A percentile compares a stretch with the other conserved stretches of the same genome.
These are phyloP conservation scores for Psittacus erithacus DNA, from an alignment of 2,113 vertebrate species.

Conservation along the genomic window DNA sequence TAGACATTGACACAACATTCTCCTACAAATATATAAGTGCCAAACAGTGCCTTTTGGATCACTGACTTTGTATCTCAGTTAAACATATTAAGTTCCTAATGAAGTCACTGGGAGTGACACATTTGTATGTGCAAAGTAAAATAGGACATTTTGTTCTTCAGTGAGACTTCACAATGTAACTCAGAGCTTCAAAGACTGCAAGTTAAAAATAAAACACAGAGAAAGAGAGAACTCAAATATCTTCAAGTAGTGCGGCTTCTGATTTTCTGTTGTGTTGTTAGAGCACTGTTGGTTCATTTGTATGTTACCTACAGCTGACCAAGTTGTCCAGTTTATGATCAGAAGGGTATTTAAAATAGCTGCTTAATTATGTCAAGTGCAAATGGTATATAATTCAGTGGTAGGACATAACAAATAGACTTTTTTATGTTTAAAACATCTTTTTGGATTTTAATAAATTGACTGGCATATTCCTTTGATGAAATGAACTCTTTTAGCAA, in stretches of 20 bases:
- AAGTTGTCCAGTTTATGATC: neutral
- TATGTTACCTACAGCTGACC: neutral
- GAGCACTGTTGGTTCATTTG: neutral
- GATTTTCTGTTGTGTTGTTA: neutral
- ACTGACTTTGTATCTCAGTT: neutral
- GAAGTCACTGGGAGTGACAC: neutral
- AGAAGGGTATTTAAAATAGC: neutral
- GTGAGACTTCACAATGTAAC: neutral
- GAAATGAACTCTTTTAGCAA: neutral
- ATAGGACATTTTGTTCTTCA: neutral
- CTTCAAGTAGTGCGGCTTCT: neutral
- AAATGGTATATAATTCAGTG: neutral
- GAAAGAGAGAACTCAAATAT: neutral
- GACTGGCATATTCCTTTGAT: neutral
- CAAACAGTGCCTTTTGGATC: neutral
- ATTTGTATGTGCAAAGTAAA: neutral
- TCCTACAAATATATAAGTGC: neutral
- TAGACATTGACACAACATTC: neutral
- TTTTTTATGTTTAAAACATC: neutral
- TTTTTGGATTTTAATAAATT: neutral
- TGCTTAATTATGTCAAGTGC: neutral
- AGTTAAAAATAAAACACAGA: neutral
- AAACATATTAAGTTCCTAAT: neutral
- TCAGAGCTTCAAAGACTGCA: neutral
- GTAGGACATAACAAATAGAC: neutral